These are phyloP conservation scores for Cetoscarus ocellatus DNA, from an alignment of 2,797 vertebrate species.

Conservation along the genomic window DNA sequence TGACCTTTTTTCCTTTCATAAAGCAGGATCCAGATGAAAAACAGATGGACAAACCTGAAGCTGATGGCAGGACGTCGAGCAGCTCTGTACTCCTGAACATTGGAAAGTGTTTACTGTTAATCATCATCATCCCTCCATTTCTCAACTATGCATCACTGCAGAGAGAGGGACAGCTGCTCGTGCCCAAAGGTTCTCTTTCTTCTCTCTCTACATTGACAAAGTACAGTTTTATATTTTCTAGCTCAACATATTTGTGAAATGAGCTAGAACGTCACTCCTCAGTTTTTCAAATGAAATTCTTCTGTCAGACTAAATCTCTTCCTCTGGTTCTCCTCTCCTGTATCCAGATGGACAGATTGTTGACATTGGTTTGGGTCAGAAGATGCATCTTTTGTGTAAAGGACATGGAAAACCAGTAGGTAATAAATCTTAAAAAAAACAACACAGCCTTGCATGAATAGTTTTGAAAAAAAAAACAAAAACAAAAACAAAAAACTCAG, in stretches of 20 bases:
- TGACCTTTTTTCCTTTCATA: conserved; percentile 3
- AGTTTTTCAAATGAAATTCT: neutral
- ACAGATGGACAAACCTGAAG: conserved; percentile 11
- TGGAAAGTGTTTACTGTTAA: conserved; percentile 82
- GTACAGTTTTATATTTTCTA: neutral
- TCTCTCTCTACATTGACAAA: neutral
- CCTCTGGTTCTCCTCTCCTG: conserved; percentile 7
- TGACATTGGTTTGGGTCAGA: conserved; percentile 87
- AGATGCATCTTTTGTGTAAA: conserved; percentile 86
- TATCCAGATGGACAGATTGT: conserved; percentile 80
- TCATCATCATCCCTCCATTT: conserved; percentile 85
- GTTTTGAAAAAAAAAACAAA: neutral
- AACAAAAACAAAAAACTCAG: no score
- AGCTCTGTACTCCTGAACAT: conserved; percentile 73
- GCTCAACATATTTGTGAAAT: neutral
- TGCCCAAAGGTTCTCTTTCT: conserved; percentile 78
- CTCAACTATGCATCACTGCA: conserved; percentile 89
- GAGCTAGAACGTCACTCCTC: no score
- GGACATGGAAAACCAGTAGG: conserved; percentile 85
- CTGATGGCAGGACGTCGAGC: conserved; percentile 54
- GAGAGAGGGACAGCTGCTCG: conserved; percentile 83
- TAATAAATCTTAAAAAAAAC: conserved; percentile 53
- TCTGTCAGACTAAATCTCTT: conserved; percentile 11
- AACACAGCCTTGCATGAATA: neutral
- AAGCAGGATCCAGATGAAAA: conserved; percentile 40